Evolutionary conservation across 2,113 vertebrate genomes (phyloP).

Genomic region (Trogon surrucura): DNA sequence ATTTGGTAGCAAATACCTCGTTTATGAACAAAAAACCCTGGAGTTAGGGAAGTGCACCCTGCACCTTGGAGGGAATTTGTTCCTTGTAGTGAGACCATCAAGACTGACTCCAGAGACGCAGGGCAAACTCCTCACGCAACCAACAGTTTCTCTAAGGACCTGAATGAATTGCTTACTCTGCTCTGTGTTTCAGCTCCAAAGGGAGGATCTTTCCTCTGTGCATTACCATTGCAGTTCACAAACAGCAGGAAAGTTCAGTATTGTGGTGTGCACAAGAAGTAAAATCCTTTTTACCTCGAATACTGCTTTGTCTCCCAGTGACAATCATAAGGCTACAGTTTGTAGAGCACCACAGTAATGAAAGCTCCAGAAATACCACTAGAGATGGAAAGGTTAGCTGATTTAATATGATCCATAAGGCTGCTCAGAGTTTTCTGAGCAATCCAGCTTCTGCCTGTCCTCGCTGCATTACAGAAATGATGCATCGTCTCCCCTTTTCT

Average conservation of each 20-base stretch:
- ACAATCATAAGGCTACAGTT: not conserved
- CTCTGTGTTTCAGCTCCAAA: not conserved
- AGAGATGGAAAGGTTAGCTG: not conserved
- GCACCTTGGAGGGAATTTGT: not conserved
- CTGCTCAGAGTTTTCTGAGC: not conserved
- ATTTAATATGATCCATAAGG: conserved; percentile 2
- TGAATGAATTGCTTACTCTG: not conserved
- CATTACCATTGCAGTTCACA: not conserved
- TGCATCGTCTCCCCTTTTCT: not conserved
- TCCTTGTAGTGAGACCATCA: not conserved
- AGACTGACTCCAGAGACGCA: not conserved
- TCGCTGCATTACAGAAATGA: not conserved
- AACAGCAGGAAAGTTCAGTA: not conserved
- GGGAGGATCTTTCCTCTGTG: not conserved
- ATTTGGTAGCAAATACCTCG: not conserved
- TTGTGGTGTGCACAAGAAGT: not conserved
- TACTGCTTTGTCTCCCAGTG: not conserved
- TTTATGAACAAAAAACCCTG: not conserved
- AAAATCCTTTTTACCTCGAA: not conserved
- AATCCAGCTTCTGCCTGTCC: conserved; percentile 51
- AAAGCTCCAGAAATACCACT: not conserved
- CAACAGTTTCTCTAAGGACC: not conserved
- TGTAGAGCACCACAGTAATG: not conserved
- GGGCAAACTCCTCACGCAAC: not conserved
- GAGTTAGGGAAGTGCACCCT: not conserved